Evolutionary conservation across 2,797 vertebrate species (phyloP).

Genomic region (Bradypus variegatus): DNA sequence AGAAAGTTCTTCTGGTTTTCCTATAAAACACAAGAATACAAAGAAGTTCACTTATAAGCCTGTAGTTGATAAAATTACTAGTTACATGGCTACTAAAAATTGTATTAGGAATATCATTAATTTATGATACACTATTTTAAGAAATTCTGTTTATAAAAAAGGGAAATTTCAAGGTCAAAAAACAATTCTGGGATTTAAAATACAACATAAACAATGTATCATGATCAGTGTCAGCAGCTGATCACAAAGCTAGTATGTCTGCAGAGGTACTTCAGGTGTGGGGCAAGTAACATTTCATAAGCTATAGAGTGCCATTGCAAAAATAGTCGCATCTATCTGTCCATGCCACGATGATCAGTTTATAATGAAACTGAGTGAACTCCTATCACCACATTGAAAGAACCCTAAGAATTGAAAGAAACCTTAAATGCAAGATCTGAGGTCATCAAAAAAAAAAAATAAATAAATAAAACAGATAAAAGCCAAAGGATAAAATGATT

Average conservation of each 20-base stretch:
- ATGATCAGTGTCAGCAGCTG: background rate
- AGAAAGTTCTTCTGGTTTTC: background rate
- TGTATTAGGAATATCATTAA: slow-evolving; percentile 23
- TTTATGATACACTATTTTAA: background rate
- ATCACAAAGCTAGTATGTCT: background rate
- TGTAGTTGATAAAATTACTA: slow-evolving; percentile 13
- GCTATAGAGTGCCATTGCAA: background rate
- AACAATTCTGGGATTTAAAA: slow-evolving; percentile 9
- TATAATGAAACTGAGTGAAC: background rate
- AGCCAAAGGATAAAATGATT: no score
- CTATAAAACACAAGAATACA: background rate
- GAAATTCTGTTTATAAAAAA: slow-evolving; percentile 25
- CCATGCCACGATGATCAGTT: background rate
- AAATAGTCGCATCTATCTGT: slow-evolving; percentile 4
- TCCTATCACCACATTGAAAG: background rate
- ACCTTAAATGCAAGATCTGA: background rate
- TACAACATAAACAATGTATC: background rate
- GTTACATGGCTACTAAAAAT: background rate
- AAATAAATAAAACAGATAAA: no score
- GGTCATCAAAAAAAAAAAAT: background rate
- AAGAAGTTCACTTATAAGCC: slow-evolving; percentile 19
- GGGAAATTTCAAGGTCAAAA: slow-evolving; percentile 25
- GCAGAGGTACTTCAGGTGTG: background rate
- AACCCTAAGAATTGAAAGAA: background rate
- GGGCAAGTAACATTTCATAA: no score